These are phyloP conservation scores for Bufo gargarizans DNA, from an alignment of 2,113 vertebrate species.

Conservation along the genomic window DNA sequence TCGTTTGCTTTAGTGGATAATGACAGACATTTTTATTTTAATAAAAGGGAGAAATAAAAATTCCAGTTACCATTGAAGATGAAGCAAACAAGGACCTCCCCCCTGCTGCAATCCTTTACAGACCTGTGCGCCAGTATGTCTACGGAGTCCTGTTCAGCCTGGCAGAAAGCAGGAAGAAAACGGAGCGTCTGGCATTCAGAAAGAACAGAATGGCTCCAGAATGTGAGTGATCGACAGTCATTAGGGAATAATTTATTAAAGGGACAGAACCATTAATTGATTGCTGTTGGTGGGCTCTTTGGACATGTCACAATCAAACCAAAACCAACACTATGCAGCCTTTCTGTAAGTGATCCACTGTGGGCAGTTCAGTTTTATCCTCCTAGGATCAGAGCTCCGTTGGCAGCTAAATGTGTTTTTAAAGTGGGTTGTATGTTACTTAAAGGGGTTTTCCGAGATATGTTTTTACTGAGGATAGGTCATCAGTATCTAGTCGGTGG, in stretches of 20 bases:
- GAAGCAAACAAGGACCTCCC: constrained; percentile 97
- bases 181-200: constrained; percentile 89
- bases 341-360: neutral
- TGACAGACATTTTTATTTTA: constrained; percentile 70
- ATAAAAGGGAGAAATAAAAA: constrained; percentile 93
- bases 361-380: neutral
- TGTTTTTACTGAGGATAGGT: no score
- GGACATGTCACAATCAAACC: neutral
- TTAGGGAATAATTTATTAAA: neutral
- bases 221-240: constrained; percentile 71
- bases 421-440: no score
- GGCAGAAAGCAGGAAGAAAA: constrained; percentile 93
- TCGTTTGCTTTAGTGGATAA: constrained; percentile 6
- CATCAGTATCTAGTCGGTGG: no score
- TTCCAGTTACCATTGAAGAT: constrained; percentile 94
- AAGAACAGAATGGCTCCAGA: constrained; percentile 90
- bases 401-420: no score
- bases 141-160: constrained; percentile 97
- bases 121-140: constrained; percentile 93
- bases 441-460: no score
- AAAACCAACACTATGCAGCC: neutral
- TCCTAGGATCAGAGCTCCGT: neutral
- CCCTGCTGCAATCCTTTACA: constrained; percentile 91
- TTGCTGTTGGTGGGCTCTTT: neutral
- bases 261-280: neutral